Base-by-base conservation (phyloP, 2,113 vertebrate species). In the Oreochromis spilurus region DNA sequence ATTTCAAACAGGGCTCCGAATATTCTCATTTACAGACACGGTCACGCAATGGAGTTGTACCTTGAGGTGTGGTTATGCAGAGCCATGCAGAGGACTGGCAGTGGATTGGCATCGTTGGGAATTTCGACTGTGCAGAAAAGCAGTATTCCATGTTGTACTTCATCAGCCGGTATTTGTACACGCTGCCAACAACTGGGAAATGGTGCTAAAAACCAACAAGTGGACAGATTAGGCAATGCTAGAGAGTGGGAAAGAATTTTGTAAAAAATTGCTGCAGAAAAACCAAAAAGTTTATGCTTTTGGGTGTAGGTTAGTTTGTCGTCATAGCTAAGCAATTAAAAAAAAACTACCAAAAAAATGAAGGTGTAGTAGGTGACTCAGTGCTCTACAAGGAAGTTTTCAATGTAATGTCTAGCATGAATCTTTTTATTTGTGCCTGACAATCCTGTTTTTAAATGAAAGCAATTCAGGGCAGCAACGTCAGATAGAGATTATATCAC, bases 101-200 rank as follows among this genome's bases (percentile, higher is more conserved):
- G 1, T 24, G 2, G 9, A 84, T 1, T 0, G 83, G 82, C 82
- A 92, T 60, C 13, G 80, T 79, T 7, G 21, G 8, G 38, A 91
- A 90, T n/a, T 19, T 89, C 0, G 84, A 9, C 45, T 77, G 86
- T 16, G 91, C 95, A 54, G 93, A 94, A 83, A 96, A 96, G 90
- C 95, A 96, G 82, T 94, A 94, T 45, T 95, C 34, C 9, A 89
- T 93, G 8, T 88, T 43, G 36, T 88, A 88, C 0, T 90, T 88
- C 83, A 93, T 36, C 81, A 88, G 81, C 2, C 5, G 31, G 52
- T 93, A 90, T 45, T 83, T 91, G 88, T 87, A 90, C 1, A 2
- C 13, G 17, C 13, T 43, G n/a, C 48, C 79, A 12, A 3, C 5
- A 65, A 92, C 14, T 5, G 29, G 45, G 40, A 94, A 53, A 78